Evolutionary conservation across 2,888 invertebrate species (phyloP).

Genomic region (Ceraclea dissimilis): DNA sequence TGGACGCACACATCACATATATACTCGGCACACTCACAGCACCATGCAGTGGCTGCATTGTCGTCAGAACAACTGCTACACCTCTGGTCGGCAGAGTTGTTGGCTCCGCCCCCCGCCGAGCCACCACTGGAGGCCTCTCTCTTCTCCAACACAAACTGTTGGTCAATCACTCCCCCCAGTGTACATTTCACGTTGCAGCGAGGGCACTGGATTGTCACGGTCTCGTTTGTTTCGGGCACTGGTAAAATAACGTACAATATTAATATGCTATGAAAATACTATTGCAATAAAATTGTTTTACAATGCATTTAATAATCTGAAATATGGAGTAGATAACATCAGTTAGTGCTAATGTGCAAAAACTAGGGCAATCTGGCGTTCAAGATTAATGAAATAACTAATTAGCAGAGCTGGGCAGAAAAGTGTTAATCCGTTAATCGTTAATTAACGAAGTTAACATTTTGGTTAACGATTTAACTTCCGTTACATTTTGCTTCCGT

Average conservation of each 20-base stretch:
- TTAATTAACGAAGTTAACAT: no score
- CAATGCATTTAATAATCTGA: no score
- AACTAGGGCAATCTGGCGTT: no score
- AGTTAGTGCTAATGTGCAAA: no score
- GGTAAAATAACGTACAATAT: background rate
- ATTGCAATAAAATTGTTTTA: no score
- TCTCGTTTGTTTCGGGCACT: slow-evolving; percentile 28
- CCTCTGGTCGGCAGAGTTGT: slow-evolving; percentile 33
- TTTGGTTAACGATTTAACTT: no score
- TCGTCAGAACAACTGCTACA: slow-evolving; percentile 87
- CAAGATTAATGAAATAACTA: no score
- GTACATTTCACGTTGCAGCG: slow-evolving; percentile 67
- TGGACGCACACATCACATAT: slow-evolving; percentile 87
- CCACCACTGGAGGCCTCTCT: slow-evolving; percentile 47
- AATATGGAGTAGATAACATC: no score
- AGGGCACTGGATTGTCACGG: slow-evolving; percentile 55
- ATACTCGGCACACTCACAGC: slow-evolving; percentile 85
- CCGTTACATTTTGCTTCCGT: no score
- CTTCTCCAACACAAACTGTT: slow-evolving; percentile 72
- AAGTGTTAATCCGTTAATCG: no score
- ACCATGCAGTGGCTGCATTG: slow-evolving; percentile 77
- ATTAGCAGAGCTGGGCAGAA: no score
- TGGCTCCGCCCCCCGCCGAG: slow-evolving; percentile 45
- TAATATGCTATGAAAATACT: background rate
- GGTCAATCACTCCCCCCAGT: slow-evolving; percentile 69